phyloP scores from a whole-genome alignment of 2,797 vertebrate genomes.

The Liasis olivaceus region DNA sequence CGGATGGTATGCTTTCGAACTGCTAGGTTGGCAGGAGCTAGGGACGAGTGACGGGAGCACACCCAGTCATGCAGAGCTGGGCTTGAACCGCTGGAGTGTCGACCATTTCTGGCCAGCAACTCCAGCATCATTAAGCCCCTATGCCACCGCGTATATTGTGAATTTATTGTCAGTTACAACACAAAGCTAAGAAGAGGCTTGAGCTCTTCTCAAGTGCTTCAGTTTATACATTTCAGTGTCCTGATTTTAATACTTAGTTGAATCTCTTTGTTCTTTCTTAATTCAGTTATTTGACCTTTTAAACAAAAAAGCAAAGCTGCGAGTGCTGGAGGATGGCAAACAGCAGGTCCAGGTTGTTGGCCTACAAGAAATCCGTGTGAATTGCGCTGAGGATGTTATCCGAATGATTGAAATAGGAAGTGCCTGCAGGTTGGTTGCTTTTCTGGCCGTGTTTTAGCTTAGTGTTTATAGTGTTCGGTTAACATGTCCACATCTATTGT shows the following conservation, averaged over 20 bases:
- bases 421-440: conserved; percentile 85
- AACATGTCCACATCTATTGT: neutral
- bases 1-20: no score
- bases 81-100: no score
- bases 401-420: conserved; percentile 88
- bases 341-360: conserved; percentile 96
- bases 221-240: neutral
- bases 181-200: neutral
- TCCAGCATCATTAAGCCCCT: no score
- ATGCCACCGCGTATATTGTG: no score
- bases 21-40: no score
- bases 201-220: neutral
- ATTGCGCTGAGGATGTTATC: conserved; percentile 89
- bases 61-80: no score
- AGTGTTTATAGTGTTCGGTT: neutral
- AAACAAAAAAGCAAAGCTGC: conserved; percentile 92
- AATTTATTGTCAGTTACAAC: neutral
- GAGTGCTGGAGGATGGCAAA: conserved; percentile 91
- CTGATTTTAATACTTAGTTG: neutral
- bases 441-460: neutral
- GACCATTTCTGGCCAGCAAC: no score
- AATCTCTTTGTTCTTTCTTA: neutral
- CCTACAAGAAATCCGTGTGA: conserved; percentile 84
- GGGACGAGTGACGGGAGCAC: no score
- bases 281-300: conserved; percentile 92